Evolutionary conservation across 1,140 invertebrate genomes (phyloP), one percentile per base, ranked within the genome.

Genomic region (Drosophila kanapiae): DNA sequence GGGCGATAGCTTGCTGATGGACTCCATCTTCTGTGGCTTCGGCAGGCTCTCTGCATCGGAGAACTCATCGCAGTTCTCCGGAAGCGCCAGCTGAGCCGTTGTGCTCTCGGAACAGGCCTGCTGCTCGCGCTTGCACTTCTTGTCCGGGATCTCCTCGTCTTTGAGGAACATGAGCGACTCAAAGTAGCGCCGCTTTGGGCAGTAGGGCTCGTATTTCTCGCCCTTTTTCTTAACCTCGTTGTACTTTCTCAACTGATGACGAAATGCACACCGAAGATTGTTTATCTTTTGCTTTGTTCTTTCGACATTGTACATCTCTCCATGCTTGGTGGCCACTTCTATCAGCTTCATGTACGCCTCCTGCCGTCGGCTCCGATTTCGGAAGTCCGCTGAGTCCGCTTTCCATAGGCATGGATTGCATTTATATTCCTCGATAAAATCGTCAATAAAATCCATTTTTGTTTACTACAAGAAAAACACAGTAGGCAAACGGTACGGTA

Each of bases 271-370:
- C 10, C 91, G 65, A 16, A 92, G 78, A 80, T 92, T 92, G 80
- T 92, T 92, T 63, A 92, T 92, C 80, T 92, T 92, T 75, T 92
- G 91, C 70, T 92, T 92, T 14, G 91, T 92, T 70, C 91, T 75
- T 57, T 92, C 91, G 23, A 92, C 88, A 62, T 92, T 92, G 63
- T 92, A 92, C 33, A 82, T 67, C 61, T 92, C 91, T 8, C 91
- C 91, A 78, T 92, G 91, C 79, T 90, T 92, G 14, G 79, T 88
- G 1, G 91, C 91, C 14, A 92, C 91, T 40, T 85, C 87, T 54
- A 92, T 92, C 59, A 92, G 78, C 63, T 88, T 92, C 57, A 84
- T 75, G 53, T 92, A 92, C 3, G 91, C 91, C 56, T 92, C 91
- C 51, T 92, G 91, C 23, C 91, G 75, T 16, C 80, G 82, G 11